phyloP scores from a whole-genome alignment of 1,140 invertebrate genomes.

The Papilio glaucus region DNA sequence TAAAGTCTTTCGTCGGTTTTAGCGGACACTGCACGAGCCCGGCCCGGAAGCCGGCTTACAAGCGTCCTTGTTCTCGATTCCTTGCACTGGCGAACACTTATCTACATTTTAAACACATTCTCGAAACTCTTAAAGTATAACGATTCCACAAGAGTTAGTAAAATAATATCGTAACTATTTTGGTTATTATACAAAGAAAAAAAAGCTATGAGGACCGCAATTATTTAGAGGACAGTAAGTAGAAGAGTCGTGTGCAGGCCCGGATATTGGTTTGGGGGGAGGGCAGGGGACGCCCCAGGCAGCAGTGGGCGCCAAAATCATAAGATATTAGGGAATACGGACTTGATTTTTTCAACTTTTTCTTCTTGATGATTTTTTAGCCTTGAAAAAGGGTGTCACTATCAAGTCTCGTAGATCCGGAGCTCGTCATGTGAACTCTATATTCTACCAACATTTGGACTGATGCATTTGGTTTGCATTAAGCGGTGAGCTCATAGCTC shows the following conservation, averaged over 20 bases:
- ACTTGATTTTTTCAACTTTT: too few relatives aligned
- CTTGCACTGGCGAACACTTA: constrained; percentile 44
- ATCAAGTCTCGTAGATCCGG: too few relatives aligned
- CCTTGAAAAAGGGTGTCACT: too few relatives aligned
- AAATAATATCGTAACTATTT: constrained; percentile 69
- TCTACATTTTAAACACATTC: constrained; percentile 37
- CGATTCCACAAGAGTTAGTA: constrained; percentile 65
- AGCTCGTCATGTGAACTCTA: too few relatives aligned
- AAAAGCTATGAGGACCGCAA: neutral
- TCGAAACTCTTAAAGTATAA: constrained; percentile 42
- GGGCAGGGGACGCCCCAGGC: too few relatives aligned
- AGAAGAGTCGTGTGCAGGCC: too few relatives aligned
- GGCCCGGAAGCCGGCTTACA: constrained; percentile 53
- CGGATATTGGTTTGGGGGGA: too few relatives aligned
- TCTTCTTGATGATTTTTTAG: too few relatives aligned
- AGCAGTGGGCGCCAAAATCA: too few relatives aligned
- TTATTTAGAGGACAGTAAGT: neutral
- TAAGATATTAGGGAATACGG: too few relatives aligned
- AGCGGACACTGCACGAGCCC: constrained; percentile 67
- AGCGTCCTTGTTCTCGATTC: constrained; percentile 38
- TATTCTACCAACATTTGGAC: neutral
- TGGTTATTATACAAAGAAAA: constrained; percentile 44
- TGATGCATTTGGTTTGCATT: too few relatives aligned
- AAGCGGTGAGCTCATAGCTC: neutral
- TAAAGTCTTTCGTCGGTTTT: constrained; percentile 74